phyloP scores from a whole-genome alignment of 2,888 invertebrate genomes.

The Drosophila histrio region DNA sequence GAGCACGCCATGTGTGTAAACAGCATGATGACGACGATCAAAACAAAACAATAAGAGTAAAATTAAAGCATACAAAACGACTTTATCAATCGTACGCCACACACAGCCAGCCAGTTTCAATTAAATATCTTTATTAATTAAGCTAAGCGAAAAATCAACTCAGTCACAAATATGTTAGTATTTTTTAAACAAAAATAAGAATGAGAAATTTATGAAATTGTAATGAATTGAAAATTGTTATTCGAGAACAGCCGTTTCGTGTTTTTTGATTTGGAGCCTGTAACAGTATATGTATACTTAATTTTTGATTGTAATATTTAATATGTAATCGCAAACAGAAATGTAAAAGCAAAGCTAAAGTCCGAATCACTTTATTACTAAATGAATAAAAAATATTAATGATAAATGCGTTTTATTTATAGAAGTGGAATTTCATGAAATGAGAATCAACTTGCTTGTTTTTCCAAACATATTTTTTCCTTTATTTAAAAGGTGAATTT shows the following conservation, averaged over 20 bases:
- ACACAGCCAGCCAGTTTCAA: constrained; percentile 69
- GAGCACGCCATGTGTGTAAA: constrained; percentile 55
- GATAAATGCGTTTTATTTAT: not conserved
- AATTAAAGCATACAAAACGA: constrained; percentile 14
- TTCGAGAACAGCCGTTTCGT: constrained; percentile 23
- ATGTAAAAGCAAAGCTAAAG: constrained; percentile 24
- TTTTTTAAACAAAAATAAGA: constrained; percentile 29
- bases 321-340: constrained; percentile 53
- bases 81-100: constrained; percentile 20
- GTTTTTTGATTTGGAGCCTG: constrained; percentile 61
- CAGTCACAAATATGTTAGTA: constrained; percentile 58
- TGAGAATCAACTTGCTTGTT: too few species aligned
- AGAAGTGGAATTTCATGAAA: too few species aligned
- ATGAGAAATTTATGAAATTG: constrained; percentile 33
- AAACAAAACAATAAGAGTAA: constrained; percentile 26
- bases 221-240: constrained; percentile 54
- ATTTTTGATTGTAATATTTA: constrained; percentile 54
- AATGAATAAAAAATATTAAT: constrained; percentile 16
- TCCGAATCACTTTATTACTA: constrained; percentile 58
- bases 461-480: too few species aligned
- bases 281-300: constrained; percentile 43
- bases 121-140: constrained; percentile 71
- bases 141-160: constrained; percentile 60
- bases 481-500: too few species aligned
- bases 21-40: constrained; percentile 32